These are phyloP conservation scores for Cryptocephalus primarius DNA, from an alignment of 2,888 invertebrate genomes.

Conservation along the genomic window DNA sequence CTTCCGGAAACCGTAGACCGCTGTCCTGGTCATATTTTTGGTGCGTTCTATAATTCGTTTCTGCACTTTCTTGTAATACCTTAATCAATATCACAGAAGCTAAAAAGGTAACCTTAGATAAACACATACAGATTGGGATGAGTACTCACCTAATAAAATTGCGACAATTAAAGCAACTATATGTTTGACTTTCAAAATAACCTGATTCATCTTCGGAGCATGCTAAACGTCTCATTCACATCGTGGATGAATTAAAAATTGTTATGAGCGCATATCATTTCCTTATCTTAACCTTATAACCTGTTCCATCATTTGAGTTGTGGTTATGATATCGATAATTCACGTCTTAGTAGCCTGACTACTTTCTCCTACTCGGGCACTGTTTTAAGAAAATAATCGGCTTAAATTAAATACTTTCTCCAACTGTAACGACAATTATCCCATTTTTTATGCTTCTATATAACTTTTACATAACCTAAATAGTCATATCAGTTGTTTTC, in stretches of 20 bases:
- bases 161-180: slow-evolving; percentile 7
- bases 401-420: too few species aligned
- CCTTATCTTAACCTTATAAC: neutral
- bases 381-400: too few species aligned
- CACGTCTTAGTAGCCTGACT: too few species aligned
- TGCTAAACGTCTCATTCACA: neutral
- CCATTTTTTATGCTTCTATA: too few species aligned
- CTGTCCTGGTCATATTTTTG: slow-evolving; percentile 10
- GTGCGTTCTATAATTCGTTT: slow-evolving; percentile 13
- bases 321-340: too few species aligned
- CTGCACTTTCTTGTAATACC: slow-evolving; percentile 25
- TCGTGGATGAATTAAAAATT: neutral
- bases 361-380: too few species aligned
- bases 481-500: too few species aligned
- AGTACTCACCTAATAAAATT: slow-evolving; percentile 9
- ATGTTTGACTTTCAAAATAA: slow-evolving; percentile 12
- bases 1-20: slow-evolving; percentile 17
- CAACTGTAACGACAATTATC: too few species aligned
- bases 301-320: neutral
- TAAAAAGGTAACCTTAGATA: slow-evolving; percentile 6
- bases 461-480: too few species aligned
- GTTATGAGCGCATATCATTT: neutral
- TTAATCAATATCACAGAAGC: slow-evolving; percentile 11
- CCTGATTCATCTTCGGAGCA: slow-evolving; percentile 10
- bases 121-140: neutral